Percentiles rank a stretch among this genome's conserved stretches.
phyloP scores from a whole-genome alignment of 2,113 vertebrate species.

The Fregetta grallaria region DNA sequence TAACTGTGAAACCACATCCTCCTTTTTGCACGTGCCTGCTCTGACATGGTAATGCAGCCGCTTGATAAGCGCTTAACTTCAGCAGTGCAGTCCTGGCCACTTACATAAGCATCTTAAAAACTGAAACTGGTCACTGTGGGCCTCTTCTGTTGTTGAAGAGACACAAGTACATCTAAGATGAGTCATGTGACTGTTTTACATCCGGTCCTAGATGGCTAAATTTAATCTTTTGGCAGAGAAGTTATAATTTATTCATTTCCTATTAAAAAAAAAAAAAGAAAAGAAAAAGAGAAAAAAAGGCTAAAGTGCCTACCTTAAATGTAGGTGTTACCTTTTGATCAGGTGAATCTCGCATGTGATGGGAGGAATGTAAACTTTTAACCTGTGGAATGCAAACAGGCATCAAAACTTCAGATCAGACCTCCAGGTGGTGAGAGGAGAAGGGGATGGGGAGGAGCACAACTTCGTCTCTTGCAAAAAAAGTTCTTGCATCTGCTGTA shows the following conservation, averaged over 20 bases:
- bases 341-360: background rate
- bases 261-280: background rate
- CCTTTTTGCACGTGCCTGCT: background rate
- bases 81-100: background rate
- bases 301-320: background rate
- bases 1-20: constrained; percentile 43
- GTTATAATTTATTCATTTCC: background rate
- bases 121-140: background rate
- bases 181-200: background rate
- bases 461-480: background rate
- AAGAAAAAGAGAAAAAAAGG: no score
- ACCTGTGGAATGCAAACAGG: background rate
- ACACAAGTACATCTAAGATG: background rate
- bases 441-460: background rate
- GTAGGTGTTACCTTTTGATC: background rate
- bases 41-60: background rate
- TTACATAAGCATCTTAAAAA: background rate
- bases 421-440: background rate
- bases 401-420: background rate
- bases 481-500: background rate
- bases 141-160: background rate
- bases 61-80: background rate
- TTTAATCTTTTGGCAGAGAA: background rate
- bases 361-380: background rate
- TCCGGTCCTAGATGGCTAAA: background rate